Conservation (phyloP, 2,888 invertebrate genomes). For the Phengaris alcon region DNA sequence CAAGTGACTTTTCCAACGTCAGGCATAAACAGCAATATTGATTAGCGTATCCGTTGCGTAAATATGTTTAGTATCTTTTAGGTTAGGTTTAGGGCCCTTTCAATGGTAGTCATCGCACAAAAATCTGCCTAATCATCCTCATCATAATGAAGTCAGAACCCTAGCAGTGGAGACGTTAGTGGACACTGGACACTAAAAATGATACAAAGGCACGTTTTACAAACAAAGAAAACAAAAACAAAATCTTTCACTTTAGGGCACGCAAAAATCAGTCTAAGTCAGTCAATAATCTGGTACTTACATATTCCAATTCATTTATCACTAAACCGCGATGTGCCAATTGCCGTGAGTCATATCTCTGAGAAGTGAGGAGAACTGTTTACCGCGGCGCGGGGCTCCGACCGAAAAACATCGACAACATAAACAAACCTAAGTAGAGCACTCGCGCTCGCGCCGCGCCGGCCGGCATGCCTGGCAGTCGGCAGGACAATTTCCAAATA, state of each 20-base stretch:
- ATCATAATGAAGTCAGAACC: too few relatives aligned
- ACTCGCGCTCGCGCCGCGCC: neutral
- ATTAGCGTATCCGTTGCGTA: too few relatives aligned
- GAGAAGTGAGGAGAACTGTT: neutral
- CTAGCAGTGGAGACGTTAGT: too few relatives aligned
- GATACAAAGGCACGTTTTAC: neutral
- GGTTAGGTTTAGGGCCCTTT: too few relatives aligned
- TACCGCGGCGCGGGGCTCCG: too few relatives aligned
- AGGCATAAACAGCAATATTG: too few relatives aligned
- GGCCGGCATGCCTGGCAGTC: neutral
- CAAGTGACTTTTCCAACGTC: too few relatives aligned
- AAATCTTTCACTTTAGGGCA: neutral
- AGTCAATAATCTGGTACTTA: neutral
- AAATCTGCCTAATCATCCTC: too few relatives aligned
- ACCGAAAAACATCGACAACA: constrained; percentile 4
- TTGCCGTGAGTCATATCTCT: constrained; percentile 1
- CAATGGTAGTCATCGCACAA: too few relatives aligned
- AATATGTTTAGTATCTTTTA: too few relatives aligned
- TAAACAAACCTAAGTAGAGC: constrained; percentile 9
- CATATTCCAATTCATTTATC: neutral
- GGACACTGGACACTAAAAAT: too few relatives aligned
- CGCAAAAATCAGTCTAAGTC: neutral
- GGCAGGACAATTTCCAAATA: neutral
- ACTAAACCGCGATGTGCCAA: constrained; percentile 11
- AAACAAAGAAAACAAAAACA: neutral